Evolutionary conservation across 1,140 invertebrate species (phyloP).

Genomic region (Anastrepha obliqua): DNA sequence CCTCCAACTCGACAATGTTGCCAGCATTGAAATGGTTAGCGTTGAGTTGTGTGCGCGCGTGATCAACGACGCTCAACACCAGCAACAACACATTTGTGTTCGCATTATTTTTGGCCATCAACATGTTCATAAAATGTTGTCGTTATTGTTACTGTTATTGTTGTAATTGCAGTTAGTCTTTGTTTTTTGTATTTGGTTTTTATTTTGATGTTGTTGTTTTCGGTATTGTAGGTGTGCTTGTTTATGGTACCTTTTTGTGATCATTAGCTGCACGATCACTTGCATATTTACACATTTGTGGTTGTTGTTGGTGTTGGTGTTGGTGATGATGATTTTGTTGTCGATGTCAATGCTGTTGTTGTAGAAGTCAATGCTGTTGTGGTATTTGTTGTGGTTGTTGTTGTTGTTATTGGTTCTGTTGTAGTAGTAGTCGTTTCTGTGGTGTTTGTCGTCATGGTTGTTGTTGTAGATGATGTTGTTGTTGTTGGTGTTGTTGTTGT

Average conservation of each 20-base stretch:
- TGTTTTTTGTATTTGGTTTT: neutral
- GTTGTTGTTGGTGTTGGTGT: neutral
- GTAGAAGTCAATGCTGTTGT: too few relatives aligned
- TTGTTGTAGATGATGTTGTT: too few relatives aligned
- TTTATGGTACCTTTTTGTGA: constrained; percentile 21
- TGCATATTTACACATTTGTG: neutral
- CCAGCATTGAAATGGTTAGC: neutral
- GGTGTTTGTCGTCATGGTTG: too few relatives aligned
- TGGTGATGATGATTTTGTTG: too few relatives aligned
- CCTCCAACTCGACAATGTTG: neutral
- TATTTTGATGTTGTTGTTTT: neutral
- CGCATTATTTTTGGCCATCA: constrained; percentile 55
- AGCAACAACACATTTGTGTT: constrained; percentile 51
- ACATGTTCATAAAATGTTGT: constrained; percentile 56
- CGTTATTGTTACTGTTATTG: neutral
- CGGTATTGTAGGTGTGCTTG: constrained; percentile 30
- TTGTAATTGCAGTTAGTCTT: neutral
- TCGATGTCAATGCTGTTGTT: too few relatives aligned
- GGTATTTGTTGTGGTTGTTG: too few relatives aligned
- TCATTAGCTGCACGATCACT: constrained; percentile 51
- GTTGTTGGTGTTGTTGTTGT: neutral
- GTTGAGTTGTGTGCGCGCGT: constrained; percentile 51
- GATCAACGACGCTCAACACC: constrained; percentile 50
- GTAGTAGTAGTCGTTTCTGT: too few relatives aligned
- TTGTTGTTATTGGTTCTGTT: too few relatives aligned